These are phyloP conservation scores for Tyrophagus putrescentiae DNA, from an alignment of 1,140 invertebrate genomes.

Conservation along the genomic window DNA sequence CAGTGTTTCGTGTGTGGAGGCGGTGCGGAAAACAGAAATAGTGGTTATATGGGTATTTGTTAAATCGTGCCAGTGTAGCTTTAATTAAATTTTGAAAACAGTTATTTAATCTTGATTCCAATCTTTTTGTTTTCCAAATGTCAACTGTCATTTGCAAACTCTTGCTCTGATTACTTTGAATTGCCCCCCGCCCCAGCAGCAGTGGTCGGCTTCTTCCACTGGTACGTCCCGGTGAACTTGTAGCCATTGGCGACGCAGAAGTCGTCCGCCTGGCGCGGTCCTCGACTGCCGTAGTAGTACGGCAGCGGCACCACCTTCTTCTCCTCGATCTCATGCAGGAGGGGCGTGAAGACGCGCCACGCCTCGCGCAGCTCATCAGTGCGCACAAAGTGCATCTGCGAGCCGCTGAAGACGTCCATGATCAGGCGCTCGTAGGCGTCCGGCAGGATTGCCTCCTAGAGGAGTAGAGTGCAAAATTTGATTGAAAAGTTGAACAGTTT, in stretches of 20 bases:
- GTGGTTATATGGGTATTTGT: too few relatives aligned
- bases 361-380: conserved; percentile 40
- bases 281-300: conserved; percentile 38
- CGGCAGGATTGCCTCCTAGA: conserved; percentile 27
- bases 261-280: conserved; percentile 17
- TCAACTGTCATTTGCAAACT: too few relatives aligned
- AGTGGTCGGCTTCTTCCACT: conserved; percentile 51
- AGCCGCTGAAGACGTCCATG: conserved; percentile 27
- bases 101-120: too few relatives aligned
- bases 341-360: conserved; percentile 40
- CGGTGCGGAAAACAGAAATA: too few relatives aligned
- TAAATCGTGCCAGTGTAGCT: too few relatives aligned
- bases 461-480: not conserved
- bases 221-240: conserved; percentile 81
- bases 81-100: too few relatives aligned
- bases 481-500: too few relatives aligned
- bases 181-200: too few relatives aligned
- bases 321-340: conserved; percentile 38
- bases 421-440: conserved; percentile 42
- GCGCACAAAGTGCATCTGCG: conserved; percentile 38
- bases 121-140: too few relatives aligned
- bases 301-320: conserved; percentile 35
- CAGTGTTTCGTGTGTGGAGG: too few relatives aligned
- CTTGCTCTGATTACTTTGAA: too few relatives aligned
- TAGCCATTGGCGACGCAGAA: conserved; percentile 11